Conservation (phyloP, 2,113 vertebrate genomes). For the Alligator mississippiensis region DNA sequence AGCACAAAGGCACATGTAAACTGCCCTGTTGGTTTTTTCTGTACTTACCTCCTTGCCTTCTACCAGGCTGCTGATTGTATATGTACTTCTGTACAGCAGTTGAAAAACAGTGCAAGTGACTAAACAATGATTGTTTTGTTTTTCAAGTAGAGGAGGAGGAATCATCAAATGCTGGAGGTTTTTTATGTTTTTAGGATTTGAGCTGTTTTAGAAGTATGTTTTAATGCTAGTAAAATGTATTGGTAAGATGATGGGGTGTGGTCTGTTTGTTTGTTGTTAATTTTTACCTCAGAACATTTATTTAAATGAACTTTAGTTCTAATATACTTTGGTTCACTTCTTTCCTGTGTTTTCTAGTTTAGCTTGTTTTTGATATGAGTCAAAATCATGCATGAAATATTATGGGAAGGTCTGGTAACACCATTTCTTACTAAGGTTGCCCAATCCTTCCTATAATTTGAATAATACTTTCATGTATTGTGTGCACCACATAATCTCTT, state of each 20-base stretch:
- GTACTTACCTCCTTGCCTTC: neutral
- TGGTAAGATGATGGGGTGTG: neutral
- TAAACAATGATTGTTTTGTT: neutral
- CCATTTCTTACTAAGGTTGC: neutral
- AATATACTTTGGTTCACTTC: neutral
- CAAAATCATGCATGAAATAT: neutral
- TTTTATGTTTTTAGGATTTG: neutral
- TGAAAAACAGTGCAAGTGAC: neutral
- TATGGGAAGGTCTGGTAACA: neutral
- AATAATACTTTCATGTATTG: neutral
- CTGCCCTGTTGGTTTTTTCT: neutral
- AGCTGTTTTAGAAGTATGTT: neutral
- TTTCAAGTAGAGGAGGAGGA: neutral
- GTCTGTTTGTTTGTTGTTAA: neutral
- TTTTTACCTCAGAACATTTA: neutral
- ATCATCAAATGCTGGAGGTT: neutral
- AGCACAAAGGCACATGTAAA: neutral
- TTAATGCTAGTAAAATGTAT: neutral
- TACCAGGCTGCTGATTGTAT: neutral
- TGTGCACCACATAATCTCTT: neutral
- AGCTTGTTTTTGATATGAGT: neutral
- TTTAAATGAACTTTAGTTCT: neutral
- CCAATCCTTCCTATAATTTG: neutral
- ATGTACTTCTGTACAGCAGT: neutral
- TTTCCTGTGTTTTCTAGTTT: neutral